A percentile compares a stretch with the other conserved stretches of the same genome.
Evolutionary conservation across 2,113 vertebrate species (phyloP).

Genomic region (Hydrolagus affinis): DNA sequence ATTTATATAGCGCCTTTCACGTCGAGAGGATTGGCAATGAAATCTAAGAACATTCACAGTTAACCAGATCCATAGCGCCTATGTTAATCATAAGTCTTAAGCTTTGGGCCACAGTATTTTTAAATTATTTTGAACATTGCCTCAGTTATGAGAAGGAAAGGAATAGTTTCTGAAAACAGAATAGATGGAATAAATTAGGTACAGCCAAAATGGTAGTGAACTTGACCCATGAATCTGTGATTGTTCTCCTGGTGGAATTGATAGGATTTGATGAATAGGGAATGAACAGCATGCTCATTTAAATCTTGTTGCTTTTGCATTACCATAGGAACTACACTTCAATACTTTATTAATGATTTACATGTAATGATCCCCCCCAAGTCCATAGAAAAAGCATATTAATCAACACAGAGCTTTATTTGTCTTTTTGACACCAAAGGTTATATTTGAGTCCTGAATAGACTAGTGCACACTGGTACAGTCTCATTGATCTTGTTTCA

Average conservation of each 20-base stretch:
- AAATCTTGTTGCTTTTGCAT: not conserved
- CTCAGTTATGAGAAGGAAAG: not conserved
- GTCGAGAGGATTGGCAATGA: too few species aligned
- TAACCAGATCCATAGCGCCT: too few species aligned
- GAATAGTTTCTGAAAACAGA: not conserved
- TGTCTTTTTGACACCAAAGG: slow-evolving; percentile 32
- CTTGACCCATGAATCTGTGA: not conserved
- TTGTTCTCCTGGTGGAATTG: not conserved
- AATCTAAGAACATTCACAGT: too few species aligned
- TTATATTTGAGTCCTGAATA: slow-evolving; percentile 19
- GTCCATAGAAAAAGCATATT: not conserved
- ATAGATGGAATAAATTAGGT: not conserved
- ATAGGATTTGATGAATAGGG: not conserved
- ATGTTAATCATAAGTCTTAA: too few species aligned
- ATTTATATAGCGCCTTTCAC: too few species aligned
- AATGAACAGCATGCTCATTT: not conserved
- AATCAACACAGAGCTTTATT: not conserved
- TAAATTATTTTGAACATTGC: too few species aligned
- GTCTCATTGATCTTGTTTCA: slow-evolving; percentile 37
- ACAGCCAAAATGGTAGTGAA: not conserved
- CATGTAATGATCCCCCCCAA: not conserved
- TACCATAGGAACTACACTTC: not conserved
- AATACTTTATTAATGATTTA: not conserved
- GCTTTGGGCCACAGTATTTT: too few species aligned
- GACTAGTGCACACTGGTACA: slow-evolving; percentile 3